These are phyloP conservation scores for Cerastis leucographa DNA, from an alignment of 2,888 invertebrate genomes.

Conservation along the genomic window DNA sequence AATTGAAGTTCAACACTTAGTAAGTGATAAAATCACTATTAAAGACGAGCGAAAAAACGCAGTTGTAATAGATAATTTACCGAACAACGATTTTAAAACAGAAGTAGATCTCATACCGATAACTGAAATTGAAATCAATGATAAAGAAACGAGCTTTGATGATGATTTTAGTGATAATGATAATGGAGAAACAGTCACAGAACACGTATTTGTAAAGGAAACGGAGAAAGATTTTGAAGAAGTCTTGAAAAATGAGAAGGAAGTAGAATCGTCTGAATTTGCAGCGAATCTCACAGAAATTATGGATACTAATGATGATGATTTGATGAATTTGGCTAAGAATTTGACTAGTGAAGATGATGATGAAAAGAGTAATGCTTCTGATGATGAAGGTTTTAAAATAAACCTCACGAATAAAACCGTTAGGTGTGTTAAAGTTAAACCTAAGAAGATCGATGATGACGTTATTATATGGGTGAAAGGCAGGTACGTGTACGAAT, in stretches of 20 bases:
- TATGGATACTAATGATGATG: neutral
- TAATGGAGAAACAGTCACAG: too few species aligned
- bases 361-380: neutral
- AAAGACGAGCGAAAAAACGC: constrained; percentile 61
- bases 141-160: constrained; percentile 64
- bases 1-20: constrained; percentile 9
- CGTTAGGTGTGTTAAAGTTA: neutral
- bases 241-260: constrained; percentile 15
- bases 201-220: neutral
- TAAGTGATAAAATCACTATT: neutral
- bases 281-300: neutral
- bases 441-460: neutral
- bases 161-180: constrained; percentile 54
- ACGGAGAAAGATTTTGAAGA: constrained; percentile 1
- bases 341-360: constrained; percentile 2
- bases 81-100: constrained; percentile 1
- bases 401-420: neutral
- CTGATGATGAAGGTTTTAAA: neutral
- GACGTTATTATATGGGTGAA: neutral
- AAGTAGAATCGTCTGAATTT: neutral
- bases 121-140: constrained; percentile 32
- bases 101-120: constrained; percentile 40
- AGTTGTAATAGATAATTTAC: constrained; percentile 26
- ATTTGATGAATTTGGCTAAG: neutral
- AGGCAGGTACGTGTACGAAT: constrained; percentile 10